Base-by-base conservation (phyloP, 1,140 invertebrate species). In the Apis dorsata region DNA sequence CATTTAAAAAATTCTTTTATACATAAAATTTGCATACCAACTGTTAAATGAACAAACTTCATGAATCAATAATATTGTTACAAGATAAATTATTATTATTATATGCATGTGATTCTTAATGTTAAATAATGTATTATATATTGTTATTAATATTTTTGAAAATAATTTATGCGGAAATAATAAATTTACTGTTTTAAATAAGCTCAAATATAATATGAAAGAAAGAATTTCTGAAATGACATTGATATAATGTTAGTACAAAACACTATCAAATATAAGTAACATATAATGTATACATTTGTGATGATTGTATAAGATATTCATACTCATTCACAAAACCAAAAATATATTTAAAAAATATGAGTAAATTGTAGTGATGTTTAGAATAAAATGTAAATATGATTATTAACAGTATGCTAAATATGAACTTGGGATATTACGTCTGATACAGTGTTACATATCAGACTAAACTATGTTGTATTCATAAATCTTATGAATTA, bases 401-500 rank as follows among this genome's bases (percentile, higher is more conserved):
- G 19, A 63, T 28, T 73, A 53, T 59, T 73, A 80, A 63, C 19
- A 60, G 17, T 69, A 28, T 80, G 65, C 63, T 81, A 81, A 44
- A 17, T 82, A 51, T n/a, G 71, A 73, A 57, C 17, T 81, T 70
- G 55, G 11, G 19, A 49, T 60, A 34, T 77, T 82, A 60, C 9
- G 5, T n/a, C 19, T 66, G 51, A 74, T 75, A 81, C 11, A 65
- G 28, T 53, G 12, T 44, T 59, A 19, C 59, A 73, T n/a, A 66
- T 34, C 63, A 78, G 74, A 49, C 34, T 76, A 49, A 84, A 44
- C 49, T 81, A 84, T 84, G 57, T 84, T 84, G 55, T 57, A 57
- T 57, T 57, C 15, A 84, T 63, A 71, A 72, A 85, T 83, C 83
- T 89, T 84, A 85, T 85, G 55, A 83, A 85, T 85, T 87, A 77